Conservation (phyloP, 1,140 invertebrate species). For the Lysiphlebus fabarum region DNA sequence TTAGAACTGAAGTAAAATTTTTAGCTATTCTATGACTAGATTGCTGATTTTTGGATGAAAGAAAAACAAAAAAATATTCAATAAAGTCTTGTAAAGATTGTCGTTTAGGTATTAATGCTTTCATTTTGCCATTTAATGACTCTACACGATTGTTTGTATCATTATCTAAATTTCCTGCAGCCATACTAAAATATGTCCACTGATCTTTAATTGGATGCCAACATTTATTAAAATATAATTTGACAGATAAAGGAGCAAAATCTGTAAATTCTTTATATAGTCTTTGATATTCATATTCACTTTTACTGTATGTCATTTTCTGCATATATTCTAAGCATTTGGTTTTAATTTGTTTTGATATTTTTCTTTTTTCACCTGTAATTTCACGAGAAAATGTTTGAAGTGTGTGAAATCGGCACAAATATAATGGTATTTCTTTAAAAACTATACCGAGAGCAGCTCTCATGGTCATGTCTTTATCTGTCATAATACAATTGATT, state of each 20-base stretch:
- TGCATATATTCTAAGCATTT: constrained; percentile 6
- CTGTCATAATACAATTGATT: constrained; percentile 25
- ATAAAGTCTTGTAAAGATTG: background rate
- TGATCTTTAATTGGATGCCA: constrained; percentile 15
- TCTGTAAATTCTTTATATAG: background rate
- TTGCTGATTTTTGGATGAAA: background rate
- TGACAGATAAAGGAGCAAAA: background rate
- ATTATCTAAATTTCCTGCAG: constrained; percentile 9
- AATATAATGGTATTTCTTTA: background rate
- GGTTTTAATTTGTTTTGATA: background rate
- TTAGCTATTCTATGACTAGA: background rate
- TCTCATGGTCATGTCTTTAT: constrained; percentile 25
- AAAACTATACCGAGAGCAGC: no score
- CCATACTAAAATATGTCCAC: constrained; percentile 11
- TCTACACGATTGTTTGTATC: constrained; percentile 13
- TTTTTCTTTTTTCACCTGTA: background rate
- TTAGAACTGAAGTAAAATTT: background rate
- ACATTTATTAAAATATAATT: constrained; percentile 10
- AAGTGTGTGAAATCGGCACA: constrained; percentile 11
- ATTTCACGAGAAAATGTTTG: constrained; percentile 12
- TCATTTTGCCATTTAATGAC: constrained; percentile 10
- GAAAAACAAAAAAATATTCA: constrained; percentile 1
- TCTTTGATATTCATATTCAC: background rate
- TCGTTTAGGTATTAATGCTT: constrained; percentile 1
- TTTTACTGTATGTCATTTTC: background rate